Evolutionary conservation across 2,113 vertebrate genomes (phyloP).

Genomic region (Chionis minor): DNA sequence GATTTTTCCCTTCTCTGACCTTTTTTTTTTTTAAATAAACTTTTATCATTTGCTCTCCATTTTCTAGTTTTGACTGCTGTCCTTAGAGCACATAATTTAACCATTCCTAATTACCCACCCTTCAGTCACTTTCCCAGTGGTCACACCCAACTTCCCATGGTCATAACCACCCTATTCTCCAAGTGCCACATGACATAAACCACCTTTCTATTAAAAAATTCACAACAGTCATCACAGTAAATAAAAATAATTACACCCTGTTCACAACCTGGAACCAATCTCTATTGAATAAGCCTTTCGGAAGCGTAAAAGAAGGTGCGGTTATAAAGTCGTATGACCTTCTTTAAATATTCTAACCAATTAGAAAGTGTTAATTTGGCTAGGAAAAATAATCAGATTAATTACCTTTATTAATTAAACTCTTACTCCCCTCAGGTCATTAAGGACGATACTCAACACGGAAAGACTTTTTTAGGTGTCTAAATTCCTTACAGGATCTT

Average conservation of each 20-base stretch:
- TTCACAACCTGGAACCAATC: neutral
- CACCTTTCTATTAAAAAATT: neutral
- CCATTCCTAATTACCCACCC: neutral
- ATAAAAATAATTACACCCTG: neutral
- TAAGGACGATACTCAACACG: neutral
- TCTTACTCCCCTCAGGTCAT: neutral
- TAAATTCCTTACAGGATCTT: neutral
- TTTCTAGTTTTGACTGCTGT: neutral
- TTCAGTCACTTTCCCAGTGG: neutral
- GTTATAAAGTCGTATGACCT: neutral
- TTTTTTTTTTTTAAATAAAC: neutral
- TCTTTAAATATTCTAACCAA: neutral
- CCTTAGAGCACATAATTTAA: neutral
- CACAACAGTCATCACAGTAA: neutral
- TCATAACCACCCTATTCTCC: neutral
- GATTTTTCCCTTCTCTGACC: neutral
- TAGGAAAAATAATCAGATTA: neutral
- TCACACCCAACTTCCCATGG: neutral
- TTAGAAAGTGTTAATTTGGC: neutral
- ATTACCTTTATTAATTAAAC: neutral
- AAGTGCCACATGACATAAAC: neutral
- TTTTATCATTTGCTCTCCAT: neutral
- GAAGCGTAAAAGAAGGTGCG: neutral
- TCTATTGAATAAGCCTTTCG: neutral
- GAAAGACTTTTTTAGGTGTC: neutral